These are phyloP conservation scores for Frieseomelitta varia DNA, from an alignment of 1,140 invertebrate genomes.

Conservation along the genomic window DNA sequence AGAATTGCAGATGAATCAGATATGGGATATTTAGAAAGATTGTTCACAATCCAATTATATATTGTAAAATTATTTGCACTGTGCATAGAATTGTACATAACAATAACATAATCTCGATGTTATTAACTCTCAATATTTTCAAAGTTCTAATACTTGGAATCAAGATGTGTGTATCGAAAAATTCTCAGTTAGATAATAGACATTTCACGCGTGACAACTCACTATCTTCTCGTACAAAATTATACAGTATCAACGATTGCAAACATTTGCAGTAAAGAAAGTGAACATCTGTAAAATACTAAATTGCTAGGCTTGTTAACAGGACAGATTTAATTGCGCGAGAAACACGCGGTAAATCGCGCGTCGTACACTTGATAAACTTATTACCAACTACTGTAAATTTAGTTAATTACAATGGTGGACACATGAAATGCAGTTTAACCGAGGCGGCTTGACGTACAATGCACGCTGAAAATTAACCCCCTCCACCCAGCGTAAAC, in stretches of 20 bases:
- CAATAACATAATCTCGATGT: too few relatives aligned
- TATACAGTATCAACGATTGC: not conserved
- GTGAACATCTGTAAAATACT: not conserved
- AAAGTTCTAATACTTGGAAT: too few relatives aligned
- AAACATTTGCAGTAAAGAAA: not conserved
- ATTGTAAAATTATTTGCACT: too few relatives aligned
- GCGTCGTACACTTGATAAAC: not conserved
- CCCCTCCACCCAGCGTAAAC: not conserved
- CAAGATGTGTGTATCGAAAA: too few relatives aligned
- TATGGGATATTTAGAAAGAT: too few relatives aligned
- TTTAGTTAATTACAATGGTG: conserved; percentile 17
- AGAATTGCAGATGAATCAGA: too few relatives aligned
- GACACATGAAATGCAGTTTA: conserved; percentile 4
- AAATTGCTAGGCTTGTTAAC: not conserved
- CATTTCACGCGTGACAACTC: too few relatives aligned
- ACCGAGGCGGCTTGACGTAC: not conserved
- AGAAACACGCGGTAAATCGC: not conserved
- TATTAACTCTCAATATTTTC: too few relatives aligned
- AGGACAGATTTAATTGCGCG: conserved; percentile 3
- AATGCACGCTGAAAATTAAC: conserved; percentile 9
- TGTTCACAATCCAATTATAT: too few relatives aligned
- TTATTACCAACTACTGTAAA: conserved; percentile 18
- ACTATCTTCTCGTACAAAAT: not conserved
- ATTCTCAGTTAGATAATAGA: too few relatives aligned
- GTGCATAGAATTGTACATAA: too few relatives aligned